A percentile compares a stretch with the other conserved stretches of the same genome.
These are phyloP conservation scores for Drosophila athabasca DNA, from an alignment of 1,140 invertebrate species.

Conservation along the genomic window DNA sequence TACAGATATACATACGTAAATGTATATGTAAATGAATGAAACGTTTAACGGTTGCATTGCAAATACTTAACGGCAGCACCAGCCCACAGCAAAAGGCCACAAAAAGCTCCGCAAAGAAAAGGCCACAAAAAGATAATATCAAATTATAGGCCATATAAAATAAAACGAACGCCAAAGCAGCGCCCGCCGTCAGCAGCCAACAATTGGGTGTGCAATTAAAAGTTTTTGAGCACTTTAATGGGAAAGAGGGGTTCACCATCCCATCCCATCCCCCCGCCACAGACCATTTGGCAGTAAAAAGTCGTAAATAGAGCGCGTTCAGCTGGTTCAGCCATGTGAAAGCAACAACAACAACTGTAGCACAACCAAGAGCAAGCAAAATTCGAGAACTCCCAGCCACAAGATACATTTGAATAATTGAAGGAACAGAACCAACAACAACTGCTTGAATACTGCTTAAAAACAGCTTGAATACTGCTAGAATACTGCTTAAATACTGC, in stretches of 20 bases:
- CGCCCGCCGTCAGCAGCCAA: neutral
- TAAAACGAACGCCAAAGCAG: conserved; percentile 21
- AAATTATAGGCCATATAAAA: conserved; percentile 53
- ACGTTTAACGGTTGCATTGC: conserved; percentile 43
- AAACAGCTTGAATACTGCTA: no score
- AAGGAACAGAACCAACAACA: no score
- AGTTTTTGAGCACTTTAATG: conserved; percentile 26
- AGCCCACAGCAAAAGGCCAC: conserved; percentile 7
- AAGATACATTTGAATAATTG: no score
- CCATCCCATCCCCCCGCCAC: no score
- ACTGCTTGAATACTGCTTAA: no score
- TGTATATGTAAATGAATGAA: conserved; percentile 20
- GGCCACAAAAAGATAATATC: conserved; percentile 35
- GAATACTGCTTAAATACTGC: no score
- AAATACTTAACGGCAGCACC: conserved; percentile 16
- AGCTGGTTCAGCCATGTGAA: conserved; percentile 41
- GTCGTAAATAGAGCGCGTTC: conserved; percentile 68
- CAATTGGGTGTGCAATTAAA: conserved; percentile 63
- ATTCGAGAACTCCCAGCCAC: neutral
- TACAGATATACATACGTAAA: neutral
- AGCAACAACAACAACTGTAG: conserved; percentile 23
- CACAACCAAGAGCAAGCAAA: neutral
- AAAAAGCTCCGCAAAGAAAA: conserved; percentile 42
- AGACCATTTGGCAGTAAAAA: conserved; percentile 27
- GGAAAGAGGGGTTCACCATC: conserved; percentile 6